Percentiles rank a stretch among this genome's conserved stretches.
Evolutionary conservation across 2,113 vertebrate species (phyloP).

Genomic region (Peucedramus taeniatus): DNA sequence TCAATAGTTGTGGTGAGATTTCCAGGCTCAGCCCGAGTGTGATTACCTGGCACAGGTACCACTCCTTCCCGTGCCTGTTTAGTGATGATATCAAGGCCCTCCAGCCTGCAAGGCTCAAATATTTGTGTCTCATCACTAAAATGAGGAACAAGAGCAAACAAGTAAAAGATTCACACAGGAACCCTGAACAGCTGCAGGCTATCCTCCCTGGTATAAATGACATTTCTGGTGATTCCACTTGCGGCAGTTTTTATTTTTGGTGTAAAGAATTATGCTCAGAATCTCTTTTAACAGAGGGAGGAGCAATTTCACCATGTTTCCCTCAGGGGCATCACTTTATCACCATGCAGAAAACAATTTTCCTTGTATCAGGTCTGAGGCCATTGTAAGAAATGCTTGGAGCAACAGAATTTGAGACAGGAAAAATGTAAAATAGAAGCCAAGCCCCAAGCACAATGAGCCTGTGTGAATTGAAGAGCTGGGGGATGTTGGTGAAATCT

Average conservation of each 20-base stretch:
- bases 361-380: not conserved
- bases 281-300: not conserved
- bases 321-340: not conserved
- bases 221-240: not conserved
- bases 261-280: not conserved
- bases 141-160: not conserved
- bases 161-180: not conserved
- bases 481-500: not conserved
- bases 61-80: not conserved
- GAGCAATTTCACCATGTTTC: not conserved
- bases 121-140: not conserved
- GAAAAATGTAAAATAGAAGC: not conserved
- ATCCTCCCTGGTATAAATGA: not conserved
- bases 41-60: not conserved
- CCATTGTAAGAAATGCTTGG: not conserved
- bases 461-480: not conserved
- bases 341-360: not conserved
- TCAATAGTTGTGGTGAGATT: not conserved
- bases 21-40: not conserved
- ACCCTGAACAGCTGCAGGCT: not conserved
- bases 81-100: not conserved
- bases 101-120: not conserved
- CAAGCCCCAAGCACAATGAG: not conserved
- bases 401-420: not conserved
- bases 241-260: not conserved